A percentile compares a stretch with the other conserved stretches of the same genome.
Conservation (phyloP, 2,797 vertebrate species). For the Glyptemys insculpta region DNA sequence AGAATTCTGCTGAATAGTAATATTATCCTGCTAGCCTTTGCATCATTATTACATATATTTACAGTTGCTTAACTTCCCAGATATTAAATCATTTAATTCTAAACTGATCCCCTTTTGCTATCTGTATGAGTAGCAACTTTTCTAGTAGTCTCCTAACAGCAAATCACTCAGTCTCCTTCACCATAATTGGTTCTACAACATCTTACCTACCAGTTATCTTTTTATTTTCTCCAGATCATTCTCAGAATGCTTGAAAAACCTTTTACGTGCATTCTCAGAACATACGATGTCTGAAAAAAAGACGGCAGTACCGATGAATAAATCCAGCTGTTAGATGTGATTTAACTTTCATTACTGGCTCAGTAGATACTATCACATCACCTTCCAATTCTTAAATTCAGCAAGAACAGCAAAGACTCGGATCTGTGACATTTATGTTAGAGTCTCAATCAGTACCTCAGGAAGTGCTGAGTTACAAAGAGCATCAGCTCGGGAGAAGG, state of each 20-base stretch:
- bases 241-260: not conserved
- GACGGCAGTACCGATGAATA: not conserved
- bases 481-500: accelerated
- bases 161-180: not conserved
- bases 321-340: not conserved
- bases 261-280: not conserved
- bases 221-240: not conserved
- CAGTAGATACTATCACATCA: too few species aligned
- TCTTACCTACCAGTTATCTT: not conserved
- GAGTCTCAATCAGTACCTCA: not conserved
- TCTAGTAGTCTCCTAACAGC: not conserved
- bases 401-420: not conserved
- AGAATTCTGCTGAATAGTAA: not conserved
- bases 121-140: not conserved
- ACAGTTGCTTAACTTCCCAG: not conserved
- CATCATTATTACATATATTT: not conserved
- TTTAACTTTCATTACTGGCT: not conserved
- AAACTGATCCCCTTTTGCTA: not conserved
- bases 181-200: not conserved
- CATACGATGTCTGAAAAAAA: not conserved
- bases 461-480: not conserved
- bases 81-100: not conserved
- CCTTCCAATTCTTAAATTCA: not conserved
- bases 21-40: not conserved
- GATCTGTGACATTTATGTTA: not conserved